Evolutionary conservation across 1,140 invertebrate species (phyloP), one percentile per base, ranked within the genome.

Genomic region (Charaxes varanes): DNA sequence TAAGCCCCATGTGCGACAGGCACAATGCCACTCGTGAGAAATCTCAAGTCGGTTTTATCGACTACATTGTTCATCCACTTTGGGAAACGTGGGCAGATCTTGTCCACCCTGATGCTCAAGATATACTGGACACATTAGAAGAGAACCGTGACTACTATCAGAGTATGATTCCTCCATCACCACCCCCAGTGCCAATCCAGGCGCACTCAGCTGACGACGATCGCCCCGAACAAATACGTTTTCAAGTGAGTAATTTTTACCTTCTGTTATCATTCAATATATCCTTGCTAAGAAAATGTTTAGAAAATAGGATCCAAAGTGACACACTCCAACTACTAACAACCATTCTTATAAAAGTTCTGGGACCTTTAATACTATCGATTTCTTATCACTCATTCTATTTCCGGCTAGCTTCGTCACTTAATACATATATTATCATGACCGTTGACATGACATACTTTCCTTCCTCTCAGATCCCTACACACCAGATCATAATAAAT

Each of bases 51-150:
- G 97, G 97, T 49, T 99, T 99, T 74, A 99, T 99, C 66, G 97
- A 99, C 85, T 99, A 99, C 79, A 99, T 99, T 66, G 97, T 99
- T 2, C 97, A 99, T 86, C 98, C 98, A 4, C 84, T 99, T 10
- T 99, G 97, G 96, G 98, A 99, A 80, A 99, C 97, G 2, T 99
- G 98, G 98, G 97, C 96, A 6, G 98, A 99, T 78, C 86, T 99
- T 16, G 98, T 99, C 1, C 96, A 99, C 85, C 98, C 98, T 0
- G 97, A 99, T 74, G 97, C 97, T 5, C 97, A 99, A 83, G 94
- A 97, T 32, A 99, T 99, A 53, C 86, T 99, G 27, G 97, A 99
- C 80, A 97, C 94, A 2, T 86, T 99, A 40, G 97, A 99, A 86
- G 95, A 99, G 79, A 99, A 99, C 82, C 89, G 98, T 31, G 96